A percentile compares a stretch with the other conserved stretches of the same genome.
These are phyloP conservation scores for Chrysaora quinquecirrha DNA, from an alignment of 30 jellyfish, hydroid and myxozoan genomes.

Conservation along the genomic window DNA sequence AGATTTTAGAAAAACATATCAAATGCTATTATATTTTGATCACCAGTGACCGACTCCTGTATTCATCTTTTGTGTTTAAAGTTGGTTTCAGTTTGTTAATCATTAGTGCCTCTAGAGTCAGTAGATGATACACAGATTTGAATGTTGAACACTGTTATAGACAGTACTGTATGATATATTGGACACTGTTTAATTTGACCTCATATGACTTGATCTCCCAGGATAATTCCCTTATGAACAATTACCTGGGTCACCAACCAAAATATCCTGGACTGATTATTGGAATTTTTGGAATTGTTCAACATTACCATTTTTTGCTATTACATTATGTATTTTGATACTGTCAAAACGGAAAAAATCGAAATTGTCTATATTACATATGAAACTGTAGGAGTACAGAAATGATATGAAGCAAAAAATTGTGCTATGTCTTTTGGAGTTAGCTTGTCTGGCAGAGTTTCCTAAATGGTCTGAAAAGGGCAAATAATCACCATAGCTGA, in stretches of 20 bases:
- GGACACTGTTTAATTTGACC: neutral
- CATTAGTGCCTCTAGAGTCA: too few species aligned
- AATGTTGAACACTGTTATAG: neutral
- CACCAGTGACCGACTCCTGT: too few species aligned
- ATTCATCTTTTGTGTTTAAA: too few species aligned
- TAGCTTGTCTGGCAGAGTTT: neutral
- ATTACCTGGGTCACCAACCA: neutral
- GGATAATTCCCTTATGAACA: neutral
- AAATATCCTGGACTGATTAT: too few species aligned
- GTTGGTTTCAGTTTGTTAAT: too few species aligned
- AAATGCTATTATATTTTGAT: too few species aligned
- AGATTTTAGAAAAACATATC: too few species aligned
- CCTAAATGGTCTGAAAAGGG: slow-evolving; percentile 4
- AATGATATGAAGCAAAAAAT: neutral
- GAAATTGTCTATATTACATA: too few species aligned
- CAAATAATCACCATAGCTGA: too few species aligned
- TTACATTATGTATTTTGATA: neutral
- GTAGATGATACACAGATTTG: too few species aligned
- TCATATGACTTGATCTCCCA: neutral
- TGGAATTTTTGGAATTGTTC: too few species aligned
- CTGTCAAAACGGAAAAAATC: neutral
- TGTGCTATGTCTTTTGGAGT: neutral
- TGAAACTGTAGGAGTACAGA: neutral
- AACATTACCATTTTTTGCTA: too few species aligned
- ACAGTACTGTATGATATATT: neutral